Evolutionary conservation across 1,140 invertebrate species (phyloP).

Genomic region (Epicauta chinensis): DNA sequence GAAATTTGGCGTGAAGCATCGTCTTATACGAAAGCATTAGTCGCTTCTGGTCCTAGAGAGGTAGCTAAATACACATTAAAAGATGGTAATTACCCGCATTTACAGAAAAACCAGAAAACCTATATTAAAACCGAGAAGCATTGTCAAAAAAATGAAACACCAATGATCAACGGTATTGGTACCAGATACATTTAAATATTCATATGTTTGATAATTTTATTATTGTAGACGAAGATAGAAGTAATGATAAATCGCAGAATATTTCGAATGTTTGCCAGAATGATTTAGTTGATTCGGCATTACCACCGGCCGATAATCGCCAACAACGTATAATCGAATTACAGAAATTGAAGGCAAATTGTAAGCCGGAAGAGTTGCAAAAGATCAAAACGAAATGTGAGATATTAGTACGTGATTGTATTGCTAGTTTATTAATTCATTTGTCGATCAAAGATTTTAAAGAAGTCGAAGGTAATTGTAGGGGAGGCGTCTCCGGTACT

Average conservation of each 20-base stretch:
- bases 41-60: constrained; percentile 46
- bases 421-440: constrained; percentile 69
- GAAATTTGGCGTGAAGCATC: constrained; percentile 68
- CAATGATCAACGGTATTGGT: constrained; percentile 29
- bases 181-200: background rate
- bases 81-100: constrained; percentile 25
- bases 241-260: constrained; percentile 37
- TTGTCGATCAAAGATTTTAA: constrained; percentile 75
- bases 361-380: constrained; percentile 71
- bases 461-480: constrained; percentile 72
- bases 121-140: constrained; percentile 22
- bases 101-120: constrained; percentile 25
- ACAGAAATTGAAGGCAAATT: constrained; percentile 69
- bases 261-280: constrained; percentile 48
- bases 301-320: constrained; percentile 56
- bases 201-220: background rate
- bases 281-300: constrained; percentile 61
- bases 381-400: constrained; percentile 57
- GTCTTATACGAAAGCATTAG: constrained; percentile 59
- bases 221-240: constrained; percentile 30
- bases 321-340: constrained; percentile 60
- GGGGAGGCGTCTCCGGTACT: no score
- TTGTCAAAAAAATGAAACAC: constrained; percentile 36
- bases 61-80: constrained; percentile 36
- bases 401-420: constrained; percentile 64